phyloP scores from a whole-genome alignment of 2,888 invertebrate genomes.

The Antitype chi region DNA sequence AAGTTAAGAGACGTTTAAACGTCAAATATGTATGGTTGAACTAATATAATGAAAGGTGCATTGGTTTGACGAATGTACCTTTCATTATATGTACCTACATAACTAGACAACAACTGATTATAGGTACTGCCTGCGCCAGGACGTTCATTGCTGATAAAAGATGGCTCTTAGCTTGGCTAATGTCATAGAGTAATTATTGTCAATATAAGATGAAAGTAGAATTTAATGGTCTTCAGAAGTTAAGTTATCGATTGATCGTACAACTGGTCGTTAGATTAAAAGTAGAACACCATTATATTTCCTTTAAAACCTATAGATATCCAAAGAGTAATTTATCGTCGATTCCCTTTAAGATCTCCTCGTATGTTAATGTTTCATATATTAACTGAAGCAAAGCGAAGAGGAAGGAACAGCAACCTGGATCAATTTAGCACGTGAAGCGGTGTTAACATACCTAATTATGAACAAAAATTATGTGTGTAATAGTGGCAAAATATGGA shows the following conservation, averaged over 20 bases:
- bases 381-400: conserved; percentile 1
- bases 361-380: background rate
- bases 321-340: background rate
- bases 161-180: background rate
- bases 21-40: too few species aligned
- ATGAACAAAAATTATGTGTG: conserved; percentile 41
- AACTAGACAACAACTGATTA: background rate
- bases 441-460: conserved; percentile 48
- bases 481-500: conserved; percentile 42
- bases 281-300: background rate
- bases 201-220: background rate
- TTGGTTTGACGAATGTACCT: background rate
- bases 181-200: background rate
- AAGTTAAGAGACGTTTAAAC: too few species aligned
- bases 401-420: conserved; percentile 22
- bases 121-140: background rate
- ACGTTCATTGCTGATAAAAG: background rate
- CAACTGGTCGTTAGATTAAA: background rate
- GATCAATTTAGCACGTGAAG: conserved; percentile 32
- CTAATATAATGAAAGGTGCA: too few species aligned
- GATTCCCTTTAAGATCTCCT: background rate
- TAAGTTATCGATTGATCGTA: background rate
- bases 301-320: background rate
- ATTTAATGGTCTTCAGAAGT: background rate
- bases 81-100: background rate